Evolutionary conservation across 2,888 invertebrate species (phyloP).

Genomic region (Petrolisthes cinctipes): DNA sequence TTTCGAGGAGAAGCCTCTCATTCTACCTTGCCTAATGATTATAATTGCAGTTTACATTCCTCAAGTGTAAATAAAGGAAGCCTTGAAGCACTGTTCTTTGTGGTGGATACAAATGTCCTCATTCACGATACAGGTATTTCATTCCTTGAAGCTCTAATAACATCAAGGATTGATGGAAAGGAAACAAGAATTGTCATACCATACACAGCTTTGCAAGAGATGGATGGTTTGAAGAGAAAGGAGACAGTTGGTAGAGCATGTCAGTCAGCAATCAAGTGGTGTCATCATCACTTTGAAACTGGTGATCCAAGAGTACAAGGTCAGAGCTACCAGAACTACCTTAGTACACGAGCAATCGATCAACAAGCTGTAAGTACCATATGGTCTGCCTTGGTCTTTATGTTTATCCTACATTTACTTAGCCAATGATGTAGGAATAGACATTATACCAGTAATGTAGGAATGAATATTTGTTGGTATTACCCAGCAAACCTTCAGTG

Average conservation of each 20-base stretch:
- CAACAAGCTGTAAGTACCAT: slow-evolving; percentile 31
- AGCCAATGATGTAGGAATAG: too few species aligned
- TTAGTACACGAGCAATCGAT: background rate
- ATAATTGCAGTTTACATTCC: background rate
- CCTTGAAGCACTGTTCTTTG: slow-evolving; percentile 29
- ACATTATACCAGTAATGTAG: too few species aligned
- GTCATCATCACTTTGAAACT: slow-evolving; percentile 40
- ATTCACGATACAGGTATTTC: slow-evolving; percentile 20
- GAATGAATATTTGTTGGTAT: too few species aligned
- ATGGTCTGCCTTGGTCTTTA: background rate
- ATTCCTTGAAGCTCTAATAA: slow-evolving; percentile 21
- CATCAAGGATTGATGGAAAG: background rate
- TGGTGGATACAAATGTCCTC: slow-evolving; percentile 54
- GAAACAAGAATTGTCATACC: slow-evolving; percentile 37
- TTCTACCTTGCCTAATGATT: background rate
- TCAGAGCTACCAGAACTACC: slow-evolving; percentile 42
- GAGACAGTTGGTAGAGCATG: slow-evolving; percentile 37
- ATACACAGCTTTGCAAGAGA: slow-evolving; percentile 41
- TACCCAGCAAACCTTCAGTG: too few species aligned
- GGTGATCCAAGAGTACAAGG: slow-evolving; percentile 42
- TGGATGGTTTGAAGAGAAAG: slow-evolving; percentile 48
- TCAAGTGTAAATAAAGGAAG: slow-evolving; percentile 12
- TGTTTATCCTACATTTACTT: too few species aligned
- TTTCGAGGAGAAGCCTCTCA: slow-evolving; percentile 36
- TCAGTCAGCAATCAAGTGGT: slow-evolving; percentile 48